phyloP scores from a whole-genome alignment of 2,888 invertebrate species.

The Epistrophe grossulariae region DNA sequence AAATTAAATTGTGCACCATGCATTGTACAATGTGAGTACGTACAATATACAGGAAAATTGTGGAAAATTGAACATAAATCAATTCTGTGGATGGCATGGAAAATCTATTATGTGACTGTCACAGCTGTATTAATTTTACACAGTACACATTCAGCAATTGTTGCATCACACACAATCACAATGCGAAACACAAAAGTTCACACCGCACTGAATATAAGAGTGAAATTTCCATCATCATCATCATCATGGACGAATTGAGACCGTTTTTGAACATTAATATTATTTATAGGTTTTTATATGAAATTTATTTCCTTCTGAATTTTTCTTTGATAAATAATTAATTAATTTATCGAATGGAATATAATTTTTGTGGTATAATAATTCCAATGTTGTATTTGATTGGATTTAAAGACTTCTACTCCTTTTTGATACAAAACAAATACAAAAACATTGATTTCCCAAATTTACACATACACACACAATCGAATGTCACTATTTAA shows the following conservation, averaged over 20 bases:
- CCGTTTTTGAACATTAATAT: background rate
- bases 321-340: background rate
- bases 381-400: too few relatives aligned
- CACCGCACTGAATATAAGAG: conserved; percentile 5
- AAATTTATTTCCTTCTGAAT: conserved; percentile 1
- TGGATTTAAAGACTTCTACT: too few relatives aligned
- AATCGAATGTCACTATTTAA: too few relatives aligned
- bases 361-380: too few relatives aligned
- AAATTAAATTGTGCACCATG: conserved; percentile 22
- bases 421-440: too few relatives aligned
- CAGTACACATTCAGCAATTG: background rate
- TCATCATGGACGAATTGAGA: background rate
- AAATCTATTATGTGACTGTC: conserved; percentile 40
- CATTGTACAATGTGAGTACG: background rate
- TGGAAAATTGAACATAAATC: conserved; percentile 67
- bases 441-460: too few relatives aligned
- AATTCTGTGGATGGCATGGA: conserved; percentile 52
- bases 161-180: conserved; percentile 34
- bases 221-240: conserved; percentile 25
- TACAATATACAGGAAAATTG: conserved; percentile 56
- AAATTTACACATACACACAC: too few relatives aligned
- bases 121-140: conserved; percentile 34
- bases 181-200: background rate
- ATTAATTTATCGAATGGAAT: too few relatives aligned
- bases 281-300: background rate